Evolutionary conservation across 2,113 vertebrate genomes (phyloP), one percentile per base, ranked within the genome.

Genomic region (Physeter macrocephalus): DNA sequence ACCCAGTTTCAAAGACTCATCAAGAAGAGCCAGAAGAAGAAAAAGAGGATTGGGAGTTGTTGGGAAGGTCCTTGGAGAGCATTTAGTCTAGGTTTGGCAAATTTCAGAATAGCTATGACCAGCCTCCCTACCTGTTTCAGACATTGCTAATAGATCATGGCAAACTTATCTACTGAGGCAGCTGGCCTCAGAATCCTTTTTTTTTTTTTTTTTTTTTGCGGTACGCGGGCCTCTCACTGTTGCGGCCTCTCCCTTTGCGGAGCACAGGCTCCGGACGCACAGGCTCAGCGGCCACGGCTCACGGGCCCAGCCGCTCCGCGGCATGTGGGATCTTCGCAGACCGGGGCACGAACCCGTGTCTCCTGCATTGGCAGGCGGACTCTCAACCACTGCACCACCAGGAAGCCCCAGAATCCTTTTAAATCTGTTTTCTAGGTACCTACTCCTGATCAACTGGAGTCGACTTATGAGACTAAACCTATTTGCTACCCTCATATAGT

Each of bases 401-500:
- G n/a, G n/a, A n/a, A n/a, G n/a, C n/a, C n/a, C n/a, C n/a, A n/a
- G n/a, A n/a, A n/a, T n/a, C n/a, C n/a, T 85, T 93, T 83, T 29
- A 59, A 82, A 80, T 77, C 20, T 67, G 36, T 86, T 95, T 95
- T 83, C 52, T 77, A 80, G 46, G 61, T 93, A 72, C 36, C 57
- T 23, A 43, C 31, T 67, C 77, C 13, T 36, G 61, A 61, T 86
- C 81, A 84, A 31, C 14, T 87, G 31, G 41, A 49, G 67, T 57
- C 77, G 81, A 96, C 71, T 67, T 31, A 62, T 34, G 66, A 92
- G 91, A 94, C 85, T 88, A 96, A 95, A 57, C n/a, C 77, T 67
- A 67, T 93, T 67, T 95, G 59, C n/a, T 95, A 23, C 66, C 13
- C 82, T 62, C 88, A 87, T 75, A 29, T 21, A 49, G 52, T 61